These are phyloP conservation scores for Octopus bimaculoides DNA, from an alignment of 1,140 invertebrate genomes.

Conservation along the genomic window DNA sequence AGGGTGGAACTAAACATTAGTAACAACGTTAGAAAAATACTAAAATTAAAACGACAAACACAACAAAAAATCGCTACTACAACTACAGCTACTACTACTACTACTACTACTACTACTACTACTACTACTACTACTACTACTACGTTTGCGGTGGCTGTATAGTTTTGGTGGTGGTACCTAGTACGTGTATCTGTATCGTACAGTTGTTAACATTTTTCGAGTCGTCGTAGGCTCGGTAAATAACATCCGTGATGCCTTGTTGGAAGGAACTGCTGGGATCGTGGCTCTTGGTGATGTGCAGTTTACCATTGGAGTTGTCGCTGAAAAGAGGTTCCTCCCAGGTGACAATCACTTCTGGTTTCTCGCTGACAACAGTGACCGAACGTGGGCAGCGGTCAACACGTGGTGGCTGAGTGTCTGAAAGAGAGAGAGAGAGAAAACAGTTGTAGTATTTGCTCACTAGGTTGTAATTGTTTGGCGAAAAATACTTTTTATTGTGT, in stretches of 20 bases:
- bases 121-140: too few species aligned
- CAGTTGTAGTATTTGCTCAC: not conserved
- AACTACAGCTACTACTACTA: too few species aligned
- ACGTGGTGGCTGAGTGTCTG: slow-evolving; percentile 66
- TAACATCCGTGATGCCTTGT: slow-evolving; percentile 63
- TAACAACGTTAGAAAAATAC: too few species aligned
- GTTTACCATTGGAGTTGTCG: slow-evolving; percentile 66
- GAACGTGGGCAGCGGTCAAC: slow-evolving; percentile 68
- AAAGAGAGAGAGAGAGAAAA: not conserved
- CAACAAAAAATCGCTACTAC: too few species aligned
- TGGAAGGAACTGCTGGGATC: slow-evolving; percentile 61
- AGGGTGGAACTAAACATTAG: too few species aligned
- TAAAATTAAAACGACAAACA: too few species aligned
- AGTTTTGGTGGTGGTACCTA: slow-evolving; percentile 57
- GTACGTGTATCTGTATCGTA: slow-evolving; percentile 65
- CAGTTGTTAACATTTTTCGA: slow-evolving; percentile 66
- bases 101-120: too few species aligned
- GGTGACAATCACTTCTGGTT: slow-evolving; percentile 56
- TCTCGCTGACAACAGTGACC: slow-evolving; percentile 59
- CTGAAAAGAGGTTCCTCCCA: slow-evolving; percentile 71
- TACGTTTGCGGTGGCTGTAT: too few species aligned
- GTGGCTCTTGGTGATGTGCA: slow-evolving; percentile 57
- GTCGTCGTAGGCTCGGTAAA: slow-evolving; percentile 64
- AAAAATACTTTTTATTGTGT: too few species aligned
- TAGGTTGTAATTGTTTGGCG: too few species aligned